Conservation (phyloP, 2,888 invertebrate species). For the Chromoteleia sp. region DNA sequence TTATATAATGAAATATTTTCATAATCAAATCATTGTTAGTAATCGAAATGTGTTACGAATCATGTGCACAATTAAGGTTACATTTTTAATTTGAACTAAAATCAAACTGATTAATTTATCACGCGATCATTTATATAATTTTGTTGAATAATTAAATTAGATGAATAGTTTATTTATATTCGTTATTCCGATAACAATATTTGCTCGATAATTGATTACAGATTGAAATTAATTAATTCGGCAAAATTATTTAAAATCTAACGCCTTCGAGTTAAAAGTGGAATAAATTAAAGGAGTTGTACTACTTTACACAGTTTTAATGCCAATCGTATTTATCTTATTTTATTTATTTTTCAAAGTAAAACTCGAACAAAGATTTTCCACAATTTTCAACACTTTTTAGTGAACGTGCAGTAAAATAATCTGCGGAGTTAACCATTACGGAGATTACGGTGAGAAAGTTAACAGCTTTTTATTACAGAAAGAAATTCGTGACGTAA, state of each 20-base stretch:
- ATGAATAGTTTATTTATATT: not conserved
- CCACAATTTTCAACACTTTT: constrained; percentile 21
- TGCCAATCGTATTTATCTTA: constrained; percentile 16
- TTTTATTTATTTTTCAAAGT: constrained; percentile 10
- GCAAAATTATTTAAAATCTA: not conserved
- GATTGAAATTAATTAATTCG: not conserved
- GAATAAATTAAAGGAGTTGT: not conserved
- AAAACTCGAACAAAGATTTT: constrained; percentile 19
- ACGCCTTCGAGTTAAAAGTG: not conserved
- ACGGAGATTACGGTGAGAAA: constrained; percentile 30
- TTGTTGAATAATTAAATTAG: not conserved
- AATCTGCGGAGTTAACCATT: constrained; percentile 31
- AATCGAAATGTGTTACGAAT: no score
- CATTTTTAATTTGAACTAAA: not conserved
- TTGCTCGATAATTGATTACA: not conserved
- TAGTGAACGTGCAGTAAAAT: constrained; percentile 12
- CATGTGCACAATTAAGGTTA: no score
- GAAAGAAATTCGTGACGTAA: constrained; percentile 37
- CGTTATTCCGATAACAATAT: not conserved
- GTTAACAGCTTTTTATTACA: constrained; percentile 28
- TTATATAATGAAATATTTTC: not conserved
- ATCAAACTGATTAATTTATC: not conserved
- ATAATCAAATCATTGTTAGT: no score
- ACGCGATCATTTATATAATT: not conserved
- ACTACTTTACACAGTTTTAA: not conserved